Percentiles rank a stretch among this genome's conserved stretches.
These are phyloP conservation scores for Coelopa frigida DNA, from an alignment of 1,140 invertebrate genomes.

Conservation along the genomic window DNA sequence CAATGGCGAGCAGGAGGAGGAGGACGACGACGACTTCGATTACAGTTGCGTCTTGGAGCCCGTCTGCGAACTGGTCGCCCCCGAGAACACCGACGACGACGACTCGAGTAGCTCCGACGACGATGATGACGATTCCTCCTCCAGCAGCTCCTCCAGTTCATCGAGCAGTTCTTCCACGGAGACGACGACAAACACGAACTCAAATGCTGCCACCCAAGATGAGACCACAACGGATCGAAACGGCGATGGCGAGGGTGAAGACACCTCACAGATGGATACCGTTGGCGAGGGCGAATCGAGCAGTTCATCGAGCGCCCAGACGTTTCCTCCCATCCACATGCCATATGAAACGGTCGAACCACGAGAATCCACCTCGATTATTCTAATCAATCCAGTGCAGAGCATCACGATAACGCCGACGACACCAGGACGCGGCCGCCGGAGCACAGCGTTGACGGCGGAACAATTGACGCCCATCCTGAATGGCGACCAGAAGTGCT, in stretches of 20 bases:
- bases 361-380: constrained; percentile 35
- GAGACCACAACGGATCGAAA: not conserved
- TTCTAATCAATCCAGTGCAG: constrained; percentile 21
- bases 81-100: not conserved
- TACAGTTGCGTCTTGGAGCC: constrained; percentile 42
- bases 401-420: not conserved
- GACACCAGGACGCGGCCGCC: constrained; percentile 23
- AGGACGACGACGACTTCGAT: constrained; percentile 25
- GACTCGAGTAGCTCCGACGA: constrained; percentile 9
- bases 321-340: too few relatives aligned
- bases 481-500: constrained; percentile 26
- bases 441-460: constrained; percentile 23
- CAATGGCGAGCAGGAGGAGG: constrained; percentile 1
- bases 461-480: constrained; percentile 11
- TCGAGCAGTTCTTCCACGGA: constrained; percentile 12
- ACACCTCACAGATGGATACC: constrained; percentile 1
- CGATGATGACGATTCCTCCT: constrained; percentile 16
- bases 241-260: not conserved
- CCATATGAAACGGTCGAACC: constrained; percentile 20
- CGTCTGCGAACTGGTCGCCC: constrained; percentile 21
- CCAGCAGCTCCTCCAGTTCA: constrained; percentile 16
- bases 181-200: constrained; percentile 17
- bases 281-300: too few relatives aligned
- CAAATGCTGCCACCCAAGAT: constrained; percentile 21
- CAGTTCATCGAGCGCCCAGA: too few relatives aligned